phyloP scores from a whole-genome alignment of 37 sponge, comb jelly and placozoan species.

The Sycon ciliatum region DNA sequence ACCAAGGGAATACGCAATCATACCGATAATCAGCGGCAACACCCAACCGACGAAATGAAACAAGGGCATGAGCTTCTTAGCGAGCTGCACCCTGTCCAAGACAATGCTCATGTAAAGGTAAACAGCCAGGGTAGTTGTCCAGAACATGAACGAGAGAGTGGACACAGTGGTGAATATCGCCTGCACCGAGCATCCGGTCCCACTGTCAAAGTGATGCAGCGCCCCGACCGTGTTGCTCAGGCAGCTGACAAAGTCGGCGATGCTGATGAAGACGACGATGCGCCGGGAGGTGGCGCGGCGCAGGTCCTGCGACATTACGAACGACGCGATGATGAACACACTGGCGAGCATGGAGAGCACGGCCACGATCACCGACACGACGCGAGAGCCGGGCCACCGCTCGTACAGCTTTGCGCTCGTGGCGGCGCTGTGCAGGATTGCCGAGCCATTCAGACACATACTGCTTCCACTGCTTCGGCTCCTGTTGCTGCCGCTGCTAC shows the following conservation, averaged over 20 bases:
- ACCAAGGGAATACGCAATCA: no score
- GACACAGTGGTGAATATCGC: constrained; percentile 41
- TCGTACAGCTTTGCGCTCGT: no score
- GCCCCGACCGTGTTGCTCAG: constrained; percentile 48
- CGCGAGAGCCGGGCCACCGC: no score
- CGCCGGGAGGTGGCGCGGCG: constrained; percentile 31
- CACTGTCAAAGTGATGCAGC: background rate
- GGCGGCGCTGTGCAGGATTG: no score
- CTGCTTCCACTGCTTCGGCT: no score
- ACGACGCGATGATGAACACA: constrained; percentile 40
- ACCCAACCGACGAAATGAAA: constrained; percentile 49
- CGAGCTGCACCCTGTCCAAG: background rate
- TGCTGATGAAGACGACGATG: constrained; percentile 41
- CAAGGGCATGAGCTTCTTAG: constrained; percentile 1
- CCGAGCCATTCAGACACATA: no score
- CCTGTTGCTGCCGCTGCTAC: no score
- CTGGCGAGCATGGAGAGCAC: constrained; percentile 39
- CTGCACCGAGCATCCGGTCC: constrained; percentile 36
- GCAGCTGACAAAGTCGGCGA: constrained; percentile 53
- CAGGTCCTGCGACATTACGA: constrained; percentile 29
- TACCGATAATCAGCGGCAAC: constrained; percentile 42
- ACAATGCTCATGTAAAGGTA: constrained; percentile 44
- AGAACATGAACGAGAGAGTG: constrained; percentile 34
- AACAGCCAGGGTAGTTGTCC: constrained; percentile 52
- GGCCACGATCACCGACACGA: constrained; percentile 35